Percentiles rank a stretch among this genome's conserved stretches.
These are phyloP conservation scores for Eurosta solidaginis DNA, from an alignment of 1,140 invertebrate species.

Conservation along the genomic window DNA sequence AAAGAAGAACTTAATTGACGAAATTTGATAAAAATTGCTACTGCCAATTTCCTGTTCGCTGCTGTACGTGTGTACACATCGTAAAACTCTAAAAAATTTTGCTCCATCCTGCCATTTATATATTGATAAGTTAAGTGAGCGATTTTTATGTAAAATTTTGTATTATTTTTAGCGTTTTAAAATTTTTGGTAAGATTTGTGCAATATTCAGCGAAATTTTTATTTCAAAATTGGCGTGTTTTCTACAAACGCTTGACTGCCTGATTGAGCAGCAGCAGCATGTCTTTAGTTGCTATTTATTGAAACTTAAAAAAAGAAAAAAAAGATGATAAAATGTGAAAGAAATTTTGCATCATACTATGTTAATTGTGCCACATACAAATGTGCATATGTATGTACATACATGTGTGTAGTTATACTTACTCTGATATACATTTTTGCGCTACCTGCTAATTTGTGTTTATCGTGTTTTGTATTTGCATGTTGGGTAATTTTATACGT, in stretches of 20 bases:
- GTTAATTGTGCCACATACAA: not conserved
- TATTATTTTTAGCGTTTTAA: not conserved
- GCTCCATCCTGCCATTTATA: too few relatives aligned
- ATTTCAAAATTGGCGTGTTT: constrained; percentile 37
- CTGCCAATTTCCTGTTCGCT: too few relatives aligned
- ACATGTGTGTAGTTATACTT: too few relatives aligned
- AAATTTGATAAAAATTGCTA: too few relatives aligned
- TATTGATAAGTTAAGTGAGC: too few relatives aligned
- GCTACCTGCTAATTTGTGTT: not conserved
- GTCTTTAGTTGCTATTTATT: constrained; percentile 36
- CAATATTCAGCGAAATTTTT: not conserved
- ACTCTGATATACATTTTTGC: too few relatives aligned
- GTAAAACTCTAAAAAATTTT: too few relatives aligned
- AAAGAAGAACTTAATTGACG: too few relatives aligned
- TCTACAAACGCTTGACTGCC: constrained; percentile 45
- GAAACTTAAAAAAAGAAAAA: constrained; percentile 34
- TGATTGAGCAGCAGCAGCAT: constrained; percentile 10
- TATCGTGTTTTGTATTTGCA: not conserved
- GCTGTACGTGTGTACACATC: too few relatives aligned
- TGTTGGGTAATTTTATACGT: constrained; percentile 8
- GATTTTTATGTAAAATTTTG: not conserved
- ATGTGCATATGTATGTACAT: not conserved
- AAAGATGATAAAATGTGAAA: constrained; percentile 6
- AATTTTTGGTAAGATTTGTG: not conserved
- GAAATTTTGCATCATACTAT: constrained; percentile 5